phyloP scores from a whole-genome alignment of 1,140 invertebrate genomes.

The Bacillus rossius region DNA sequence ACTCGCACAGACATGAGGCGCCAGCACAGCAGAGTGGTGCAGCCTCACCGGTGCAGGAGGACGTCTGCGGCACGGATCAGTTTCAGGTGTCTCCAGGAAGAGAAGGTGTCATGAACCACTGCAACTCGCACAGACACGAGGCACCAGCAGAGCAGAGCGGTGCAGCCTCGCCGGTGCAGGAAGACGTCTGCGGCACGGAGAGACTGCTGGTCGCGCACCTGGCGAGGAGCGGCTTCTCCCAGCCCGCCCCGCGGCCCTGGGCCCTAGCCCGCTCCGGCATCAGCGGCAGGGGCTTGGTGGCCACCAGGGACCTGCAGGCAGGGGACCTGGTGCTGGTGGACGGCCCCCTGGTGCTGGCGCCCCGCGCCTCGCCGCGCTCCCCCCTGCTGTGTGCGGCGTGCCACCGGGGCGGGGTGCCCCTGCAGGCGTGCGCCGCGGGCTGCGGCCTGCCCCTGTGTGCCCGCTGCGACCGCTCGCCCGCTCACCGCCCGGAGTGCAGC shows the following conservation, averaged over 20 bases:
- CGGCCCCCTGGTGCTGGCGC: slow-evolving; percentile 54
- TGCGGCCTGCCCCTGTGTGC: slow-evolving; percentile 56
- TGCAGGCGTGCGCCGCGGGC: slow-evolving; percentile 46
- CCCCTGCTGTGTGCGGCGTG: slow-evolving; percentile 51
- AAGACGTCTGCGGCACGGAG: slow-evolving; percentile 10
- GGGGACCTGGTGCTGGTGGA: slow-evolving; percentile 65
- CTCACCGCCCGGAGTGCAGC: slow-evolving; percentile 41
- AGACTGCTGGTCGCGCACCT: slow-evolving; percentile 27
- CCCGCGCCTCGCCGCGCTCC: slow-evolving; percentile 43
- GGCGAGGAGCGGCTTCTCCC: slow-evolving; percentile 9
- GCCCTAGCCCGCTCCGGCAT: slow-evolving; percentile 46
- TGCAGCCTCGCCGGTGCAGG: too few relatives aligned
- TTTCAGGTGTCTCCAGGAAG: too few relatives aligned
- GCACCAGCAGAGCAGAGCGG: too few relatives aligned
- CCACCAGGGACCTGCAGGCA: slow-evolving; percentile 50
- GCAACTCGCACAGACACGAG: too few relatives aligned
- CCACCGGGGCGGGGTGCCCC: slow-evolving; percentile 24
- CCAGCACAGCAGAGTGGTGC: too few relatives aligned
- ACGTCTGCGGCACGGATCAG: too few relatives aligned
- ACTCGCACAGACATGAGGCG: too few relatives aligned
- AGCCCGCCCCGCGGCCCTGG: slow-evolving; percentile 24
- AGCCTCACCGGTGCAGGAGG: too few relatives aligned
- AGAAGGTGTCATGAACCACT: too few relatives aligned
- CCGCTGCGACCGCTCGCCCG: slow-evolving; percentile 46
- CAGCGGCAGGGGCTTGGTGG: slow-evolving; percentile 59